Percentiles rank a stretch among this genome's conserved stretches.
Conservation (phyloP, 2,888 invertebrate species). For the Tolmerus cingulatus region DNA sequence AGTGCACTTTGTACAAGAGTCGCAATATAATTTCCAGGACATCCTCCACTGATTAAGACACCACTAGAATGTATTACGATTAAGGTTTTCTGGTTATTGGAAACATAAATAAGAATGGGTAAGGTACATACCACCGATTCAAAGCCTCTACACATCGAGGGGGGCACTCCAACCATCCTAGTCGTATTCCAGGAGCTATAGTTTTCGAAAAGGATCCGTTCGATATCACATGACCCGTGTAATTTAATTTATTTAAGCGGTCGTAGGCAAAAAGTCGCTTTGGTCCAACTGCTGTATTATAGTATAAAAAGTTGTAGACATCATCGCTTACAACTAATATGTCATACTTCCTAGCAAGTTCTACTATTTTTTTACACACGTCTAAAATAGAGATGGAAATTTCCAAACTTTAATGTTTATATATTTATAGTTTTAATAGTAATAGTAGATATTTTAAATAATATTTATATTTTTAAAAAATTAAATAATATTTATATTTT, state of each 20-base stretch:
- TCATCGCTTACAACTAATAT: constrained; percentile 69
- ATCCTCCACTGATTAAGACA: constrained; percentile 68
- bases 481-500: too few species aligned
- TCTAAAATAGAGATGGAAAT: neutral
- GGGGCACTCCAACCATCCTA: constrained; percentile 72
- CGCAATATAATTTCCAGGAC: constrained; percentile 69
- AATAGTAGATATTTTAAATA: too few species aligned
- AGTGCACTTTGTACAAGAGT: constrained; percentile 67
- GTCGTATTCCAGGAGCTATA: constrained; percentile 69
- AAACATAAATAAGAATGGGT: neutral
- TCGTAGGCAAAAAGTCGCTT: constrained; percentile 68
- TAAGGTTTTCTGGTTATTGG: neutral
- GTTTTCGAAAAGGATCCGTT: constrained; percentile 74
- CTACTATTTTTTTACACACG: constrained; percentile 61
- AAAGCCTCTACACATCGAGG: constrained; percentile 61
- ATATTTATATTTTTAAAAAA: too few species aligned
- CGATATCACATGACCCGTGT: constrained; percentile 67
- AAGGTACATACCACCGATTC: constrained; percentile 56
- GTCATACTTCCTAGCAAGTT: constrained; percentile 63
- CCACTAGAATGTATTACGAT: constrained; percentile 58
- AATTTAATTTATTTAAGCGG: constrained; percentile 57
- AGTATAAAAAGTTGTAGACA: constrained; percentile 70
- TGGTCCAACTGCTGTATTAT: constrained; percentile 62
- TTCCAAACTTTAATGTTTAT: too few species aligned
- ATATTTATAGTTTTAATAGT: too few species aligned